Evolutionary conservation across 2,113 vertebrate genomes (phyloP), one percentile per base, ranked within the genome.

Genomic region (Campylomormyrus tamandua): DNA sequence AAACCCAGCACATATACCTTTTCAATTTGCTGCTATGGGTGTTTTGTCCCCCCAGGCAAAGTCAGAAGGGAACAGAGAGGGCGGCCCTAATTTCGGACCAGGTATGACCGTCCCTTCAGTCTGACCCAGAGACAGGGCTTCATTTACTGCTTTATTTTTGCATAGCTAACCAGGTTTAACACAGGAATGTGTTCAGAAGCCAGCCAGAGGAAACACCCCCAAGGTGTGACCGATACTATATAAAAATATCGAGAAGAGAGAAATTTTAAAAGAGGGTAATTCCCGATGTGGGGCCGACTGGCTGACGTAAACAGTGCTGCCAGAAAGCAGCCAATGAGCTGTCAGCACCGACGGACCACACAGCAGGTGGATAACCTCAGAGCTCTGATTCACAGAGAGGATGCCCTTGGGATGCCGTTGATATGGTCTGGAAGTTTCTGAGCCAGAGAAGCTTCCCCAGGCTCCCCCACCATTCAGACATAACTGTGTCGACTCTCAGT

Each of bases 1-100:
- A 92, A 91, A 84, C 92, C 90, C 89, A 87, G 27, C 52, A 39
- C 24, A 92, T 89, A 90, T 90, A 92, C 91, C 88, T 90, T 92
- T 91, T 91, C 87, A 90, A 66, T 19, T 89, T 21, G 87, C 90
- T 88, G 91, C 91, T 93, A 90, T 89, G 90, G 92, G 87, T 53
- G 21, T 42, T 7, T 31, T 74, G 24, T 58, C 39, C 77, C 87
- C 92, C 49, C 84, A 39, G 42, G 92, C 88, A 48, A 45, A 50
- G 77, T 53, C 90, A 90, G 89, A 87, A n/a, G 46, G 50, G 74
- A 35, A 21, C 5, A n/a, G 31, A 35, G 74, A 35, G 58, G 56
- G 74, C 35, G 58, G 70, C 19, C 87, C 56, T n/a, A 45, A 50
- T 58, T 89, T 89, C 1, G 9, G 80, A 83, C 70, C 56, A 80